phyloP scores from a whole-genome alignment of 2,113 vertebrate species.

The Ceratotherium simum region DNA sequence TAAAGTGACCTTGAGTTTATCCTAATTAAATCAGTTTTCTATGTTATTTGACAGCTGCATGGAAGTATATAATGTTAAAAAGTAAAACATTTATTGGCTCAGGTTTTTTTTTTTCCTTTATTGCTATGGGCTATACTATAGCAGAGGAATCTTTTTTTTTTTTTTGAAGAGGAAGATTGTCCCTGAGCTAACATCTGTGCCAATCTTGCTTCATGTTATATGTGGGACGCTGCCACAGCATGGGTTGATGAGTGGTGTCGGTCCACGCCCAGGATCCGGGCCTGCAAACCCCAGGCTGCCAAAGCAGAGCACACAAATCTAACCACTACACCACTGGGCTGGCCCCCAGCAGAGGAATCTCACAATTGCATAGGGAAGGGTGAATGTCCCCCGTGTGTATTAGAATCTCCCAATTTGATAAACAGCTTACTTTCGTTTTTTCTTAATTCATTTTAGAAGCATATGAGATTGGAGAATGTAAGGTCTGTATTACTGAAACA shows the following conservation, averaged over 20 bases:
- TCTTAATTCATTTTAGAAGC: not conserved
- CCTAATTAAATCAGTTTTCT: conserved; percentile 53
- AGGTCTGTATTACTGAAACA: not conserved
- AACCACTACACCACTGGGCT: too few relatives aligned
- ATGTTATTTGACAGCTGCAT: not conserved
- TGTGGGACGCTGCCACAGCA: too few relatives aligned
- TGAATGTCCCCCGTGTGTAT: fast-evolving
- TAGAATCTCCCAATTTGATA: not conserved
- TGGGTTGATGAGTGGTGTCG: too few relatives aligned
- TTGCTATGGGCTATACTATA: not conserved
- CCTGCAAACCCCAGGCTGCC: too few relatives aligned
- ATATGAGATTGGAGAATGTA: not conserved
- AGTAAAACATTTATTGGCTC: not conserved
- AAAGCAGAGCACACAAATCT: too few relatives aligned
- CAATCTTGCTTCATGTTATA: too few relatives aligned
- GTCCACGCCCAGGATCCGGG: too few relatives aligned
- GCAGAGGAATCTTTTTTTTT: not conserved
- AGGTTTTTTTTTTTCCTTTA: fast-evolving
- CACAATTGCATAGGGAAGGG: not conserved
- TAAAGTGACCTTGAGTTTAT: conserved; percentile 65
- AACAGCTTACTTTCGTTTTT: not conserved
- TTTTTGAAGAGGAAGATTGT: too few relatives aligned
- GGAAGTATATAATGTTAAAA: not conserved
- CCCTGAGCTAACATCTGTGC: too few relatives aligned
- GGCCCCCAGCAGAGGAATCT: not conserved